phyloP scores from a whole-genome alignment of 2,888 invertebrate genomes.

The Tetheella fluctuosa region DNA sequence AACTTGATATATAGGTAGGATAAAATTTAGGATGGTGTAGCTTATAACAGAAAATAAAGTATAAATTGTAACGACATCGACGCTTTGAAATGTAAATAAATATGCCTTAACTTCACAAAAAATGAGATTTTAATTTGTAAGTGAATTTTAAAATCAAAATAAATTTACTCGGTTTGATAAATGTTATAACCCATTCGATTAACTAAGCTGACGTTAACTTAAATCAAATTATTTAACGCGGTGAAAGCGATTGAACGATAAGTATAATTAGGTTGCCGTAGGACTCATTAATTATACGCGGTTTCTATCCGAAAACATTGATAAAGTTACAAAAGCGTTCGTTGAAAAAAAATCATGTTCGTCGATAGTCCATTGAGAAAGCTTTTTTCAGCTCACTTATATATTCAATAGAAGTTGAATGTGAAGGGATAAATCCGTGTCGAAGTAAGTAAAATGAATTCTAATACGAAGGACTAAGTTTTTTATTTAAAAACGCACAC shows the following conservation, averaged over 20 bases:
- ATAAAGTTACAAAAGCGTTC: slow-evolving; percentile 31
- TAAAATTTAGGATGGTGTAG: slow-evolving; percentile 26
- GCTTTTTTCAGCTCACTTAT: slow-evolving; percentile 14
- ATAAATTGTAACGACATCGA: neutral
- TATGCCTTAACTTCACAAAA: no score
- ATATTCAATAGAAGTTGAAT: slow-evolving; percentile 5
- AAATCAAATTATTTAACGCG: slow-evolving; percentile 9
- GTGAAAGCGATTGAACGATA: slow-evolving; percentile 22
- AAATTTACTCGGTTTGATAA: no score
- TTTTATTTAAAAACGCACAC: neutral
- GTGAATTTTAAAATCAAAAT: no score
- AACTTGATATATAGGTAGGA: slow-evolving; percentile 32
- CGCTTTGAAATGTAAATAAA: no score
- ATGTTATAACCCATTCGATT: no score
- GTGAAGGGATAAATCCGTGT: neutral
- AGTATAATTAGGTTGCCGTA: slow-evolving; percentile 26
- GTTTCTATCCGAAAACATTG: slow-evolving; percentile 23
- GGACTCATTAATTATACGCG: slow-evolving; percentile 31
- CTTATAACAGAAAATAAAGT: slow-evolving; percentile 21
- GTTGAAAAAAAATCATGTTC: slow-evolving; percentile 23
- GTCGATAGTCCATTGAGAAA: slow-evolving; percentile 13
- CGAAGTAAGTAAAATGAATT: neutral
- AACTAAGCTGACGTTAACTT: no score
- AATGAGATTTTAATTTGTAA: no score
- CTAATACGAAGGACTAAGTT: neutral